Base-by-base conservation (phyloP, 2,113 vertebrate genomes). In the Tragelaphus strepsiceros region DNA sequence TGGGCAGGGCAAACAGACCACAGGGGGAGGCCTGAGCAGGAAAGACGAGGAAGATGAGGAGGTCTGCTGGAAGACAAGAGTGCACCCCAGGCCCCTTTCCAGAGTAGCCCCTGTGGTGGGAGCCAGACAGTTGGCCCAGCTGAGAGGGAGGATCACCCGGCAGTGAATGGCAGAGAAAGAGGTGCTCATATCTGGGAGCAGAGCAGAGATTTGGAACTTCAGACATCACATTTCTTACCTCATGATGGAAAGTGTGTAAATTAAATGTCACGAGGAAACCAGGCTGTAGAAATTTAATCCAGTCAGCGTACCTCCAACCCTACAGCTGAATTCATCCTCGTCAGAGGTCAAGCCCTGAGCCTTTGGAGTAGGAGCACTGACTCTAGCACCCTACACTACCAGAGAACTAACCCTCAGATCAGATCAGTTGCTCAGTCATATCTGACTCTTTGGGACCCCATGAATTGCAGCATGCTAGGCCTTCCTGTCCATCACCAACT, bases 251-350 rank as follows among this genome's bases (percentile, higher is more conserved):
- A 89, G 9, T 71, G 49, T 90, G 39, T 82, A 84, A 92, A 30
- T 67, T 62, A 84, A 93, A 90, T 88, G 90, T 90, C 77, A 62
- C n/a, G 85, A 94, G 67, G 85, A 97, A 90, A 89, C 43, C 54
- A 78, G 43, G 82, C 28, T 80, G 43, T 86, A 74, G 85, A 92
- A 93, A 95, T 67, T 10, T 21, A 56, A 96, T 86, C 58, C 88
- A 74, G 43, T 19, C 7, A 24, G 59, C 71, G 1, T 11, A 67
- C 54, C 62, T 71, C 15, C 32, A 90, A 61, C 26, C 35, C 62
- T 46, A 26, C 16, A 88, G 21, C 24, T 1, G 35, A 89, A 49
- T 61, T 46, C 71, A n/a, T 32, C 22, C 91, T 26, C 58, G 46
- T 46, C 7, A 15, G 16, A 67, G 62, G 19, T 67, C 62, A n/a